These are phyloP conservation scores for Egretta garzetta DNA, from an alignment of 2,113 vertebrate species.

Conservation along the genomic window DNA sequence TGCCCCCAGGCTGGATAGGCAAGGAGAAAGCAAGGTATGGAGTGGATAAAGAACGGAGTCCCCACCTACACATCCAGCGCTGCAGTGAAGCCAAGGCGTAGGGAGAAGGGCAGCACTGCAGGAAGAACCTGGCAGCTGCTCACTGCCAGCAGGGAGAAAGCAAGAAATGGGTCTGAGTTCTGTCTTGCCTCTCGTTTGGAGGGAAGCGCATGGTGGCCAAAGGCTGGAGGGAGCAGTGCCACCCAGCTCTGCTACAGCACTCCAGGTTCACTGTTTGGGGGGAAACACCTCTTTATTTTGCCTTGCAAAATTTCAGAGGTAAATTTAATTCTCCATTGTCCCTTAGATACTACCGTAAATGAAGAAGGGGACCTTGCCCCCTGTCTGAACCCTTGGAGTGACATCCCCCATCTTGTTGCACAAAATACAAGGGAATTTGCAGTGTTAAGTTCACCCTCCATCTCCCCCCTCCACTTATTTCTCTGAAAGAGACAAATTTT, in stretches of 20 bases:
- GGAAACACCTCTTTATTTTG: neutral
- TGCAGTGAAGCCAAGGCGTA: neutral
- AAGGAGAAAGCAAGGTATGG: neutral
- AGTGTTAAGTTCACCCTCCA: neutral
- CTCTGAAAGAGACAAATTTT: neutral
- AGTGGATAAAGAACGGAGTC: neutral
- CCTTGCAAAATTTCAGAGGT: neutral
- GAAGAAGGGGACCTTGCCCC: neutral
- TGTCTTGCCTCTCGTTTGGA: neutral
- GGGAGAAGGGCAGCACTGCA: neutral
- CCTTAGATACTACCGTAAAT: neutral
- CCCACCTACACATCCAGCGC: neutral
- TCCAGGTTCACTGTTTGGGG: neutral
- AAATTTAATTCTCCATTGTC: neutral
- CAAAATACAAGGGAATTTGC: neutral
- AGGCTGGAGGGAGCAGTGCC: neutral
- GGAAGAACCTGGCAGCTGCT: neutral
- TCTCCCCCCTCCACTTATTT: neutral
- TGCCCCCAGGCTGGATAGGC: neutral
- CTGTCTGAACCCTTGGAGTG: neutral
- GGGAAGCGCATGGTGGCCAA: neutral
- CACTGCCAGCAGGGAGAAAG: neutral
- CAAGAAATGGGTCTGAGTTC: neutral
- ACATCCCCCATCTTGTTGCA: neutral
- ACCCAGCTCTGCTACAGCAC: rapidly evolving